Evolutionary conservation across 35 echinoderm and acorn worm genomes (phyloP), one percentile per base, ranked within the genome.

Genomic region (Apostichopus californicus): DNA sequence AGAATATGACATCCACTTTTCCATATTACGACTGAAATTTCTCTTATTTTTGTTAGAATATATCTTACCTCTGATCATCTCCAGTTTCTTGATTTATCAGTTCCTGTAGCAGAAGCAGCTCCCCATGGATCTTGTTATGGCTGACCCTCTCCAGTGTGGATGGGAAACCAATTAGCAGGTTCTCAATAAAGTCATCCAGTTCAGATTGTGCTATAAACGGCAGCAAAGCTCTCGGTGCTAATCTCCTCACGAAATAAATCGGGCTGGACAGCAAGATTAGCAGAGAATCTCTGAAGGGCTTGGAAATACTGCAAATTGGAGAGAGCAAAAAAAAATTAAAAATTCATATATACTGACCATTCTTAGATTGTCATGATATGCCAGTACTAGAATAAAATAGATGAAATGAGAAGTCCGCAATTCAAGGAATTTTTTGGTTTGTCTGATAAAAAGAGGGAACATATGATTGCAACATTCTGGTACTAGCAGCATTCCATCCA

Each of bases 51-150:
- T 46, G 34, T 46, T 46, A 46, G 34, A 46, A 46, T 46, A 46
- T 46, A 46, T 3, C 71, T 78, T 56, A 98, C 96, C 90, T 92
- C 52, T 78, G 83, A 14, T 87, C 87, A 66, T 90, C 65, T 23
- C 84, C 26, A 34, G 64, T n/a, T 75, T 90, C 68, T 26, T 85
- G 56, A 21, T 75, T 73, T 10, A 98, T 56, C 10, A 98, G 57
- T 70, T 93, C 93, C 65, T 98, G 88, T 58, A 94, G 63, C 73
- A 93, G 77, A 9, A 98, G 68, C 10, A 98, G 68, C 24, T 90
- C 61, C 52, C 96, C 96, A 90, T 98, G 96, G 56, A 98, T 90
- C 64, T 95, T 93, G 64, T 95, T 90, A 20, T 92, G 90, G 13
- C 77, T 78, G 18, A 66, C 73, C 6, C 83, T 46, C 15, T 90